Base-by-base conservation (phyloP, 2,888 invertebrate genomes). In the Lochmaea capreae region DNA sequence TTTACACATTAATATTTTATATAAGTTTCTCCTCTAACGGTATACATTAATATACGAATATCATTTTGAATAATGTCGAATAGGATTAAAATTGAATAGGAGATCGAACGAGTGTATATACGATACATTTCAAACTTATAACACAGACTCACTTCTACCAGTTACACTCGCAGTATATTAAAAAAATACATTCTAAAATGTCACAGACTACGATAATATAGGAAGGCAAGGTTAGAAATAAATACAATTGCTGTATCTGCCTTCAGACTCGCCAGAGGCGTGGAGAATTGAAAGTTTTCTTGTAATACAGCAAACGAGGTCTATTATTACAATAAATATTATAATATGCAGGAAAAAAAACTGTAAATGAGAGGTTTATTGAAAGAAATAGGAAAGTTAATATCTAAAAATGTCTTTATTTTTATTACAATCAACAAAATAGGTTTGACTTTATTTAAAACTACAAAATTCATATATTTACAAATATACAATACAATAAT, bases 181-280 rank as follows among this genome's bases (percentile, higher is more conserved):
- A 39, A 63, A 63, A 43, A 42, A 42, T 18, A 39, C 42, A 39
- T 63, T 42, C 62, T 71, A 71, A 69, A 71, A 71, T 71, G 71
- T 71, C 71, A 65, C 65, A 65, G 71, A 71, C 71, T 52, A 33
- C 65, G 26, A 58, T 65, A 46, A 62, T 42, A 65, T 39, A 42
- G 39, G n/a, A 63, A 39, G 16, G 18, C 71, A 71, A 71, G 71
- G 71, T 71, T 71, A 71, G 57, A 71, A 65, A 71, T 71, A 71
- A 65, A 70, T 52, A 71, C 71, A 71, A 71, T 71, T 71, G 65
- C 16, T 61, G 61, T 11, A 16, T 42, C 61, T 61, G 68, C 70
- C 57, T 63, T 69, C 68, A 59, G 11, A 33, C 8, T 26, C 26
- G 26, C 59, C 43, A 63, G 62, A 5, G 43, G 62, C 42, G 62